Evolutionary conservation across 2,113 vertebrate species (phyloP), one percentile per base, ranked within the genome.

Genomic region (Ochotona princeps): DNA sequence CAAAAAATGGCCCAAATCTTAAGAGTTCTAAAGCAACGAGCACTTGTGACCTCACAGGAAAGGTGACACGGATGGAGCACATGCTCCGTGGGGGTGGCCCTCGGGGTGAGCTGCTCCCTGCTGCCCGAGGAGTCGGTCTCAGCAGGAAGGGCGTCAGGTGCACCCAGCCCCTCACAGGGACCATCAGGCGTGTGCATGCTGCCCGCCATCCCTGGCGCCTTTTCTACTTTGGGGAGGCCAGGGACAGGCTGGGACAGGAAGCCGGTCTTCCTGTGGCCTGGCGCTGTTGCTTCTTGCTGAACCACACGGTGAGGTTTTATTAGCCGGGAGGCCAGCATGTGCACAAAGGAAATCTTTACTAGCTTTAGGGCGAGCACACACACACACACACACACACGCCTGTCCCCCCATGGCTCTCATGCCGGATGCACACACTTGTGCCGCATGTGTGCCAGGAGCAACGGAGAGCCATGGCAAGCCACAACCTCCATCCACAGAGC

Each of bases 41-140:
- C 0, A 8, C 2, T 15, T 1, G 5, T 0, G 0, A 14, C 30
- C 51, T 7, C n/a, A 7, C 28, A 26, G 67, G 67, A 10, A 32
- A 5, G 13, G 73, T 57, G 54, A 57, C 0, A 44, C 6, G 38
- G 3, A 11, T 12, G 1, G 0, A 26, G 35, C 8, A 6, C 38
- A 44, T 44, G 38, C 38, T 44, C 3, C 38, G 6, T 44, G 38
- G 38, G 38, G 38, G 51, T 8, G 1, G 54, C 54, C 30, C 51
- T 28, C 14, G 8, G 13, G 49, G 18, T 13, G 54, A 57, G 23
- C n/a, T 25, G 1, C 2, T 35, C n/a, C 54, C 54, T 1, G 38
- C 63, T 18, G 12, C 5, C 78, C 26, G 72, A 74, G 57, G 44
- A 9, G 8, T 30, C 18, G 15, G 3, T 26, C 10, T 26, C 20